Conservation (phyloP, 2,888 invertebrate species). For the Zaprionus bogoriensis region DNA sequence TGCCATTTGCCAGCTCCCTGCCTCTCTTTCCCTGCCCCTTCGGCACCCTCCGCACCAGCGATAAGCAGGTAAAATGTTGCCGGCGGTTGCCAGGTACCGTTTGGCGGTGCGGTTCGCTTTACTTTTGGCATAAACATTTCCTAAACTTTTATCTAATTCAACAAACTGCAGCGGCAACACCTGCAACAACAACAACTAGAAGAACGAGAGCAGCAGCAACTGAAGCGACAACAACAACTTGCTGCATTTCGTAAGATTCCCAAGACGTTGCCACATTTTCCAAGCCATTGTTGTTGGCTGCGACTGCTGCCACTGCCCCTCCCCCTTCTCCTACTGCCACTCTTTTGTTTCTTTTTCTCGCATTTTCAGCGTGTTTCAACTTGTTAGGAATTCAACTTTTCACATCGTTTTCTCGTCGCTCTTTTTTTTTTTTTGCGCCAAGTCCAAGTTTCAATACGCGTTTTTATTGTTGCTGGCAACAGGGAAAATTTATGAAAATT, state of each 20-base stretch:
- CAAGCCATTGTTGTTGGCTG: conserved; percentile 58
- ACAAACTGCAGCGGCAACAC: conserved; percentile 56
- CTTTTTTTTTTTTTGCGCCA: conserved; percentile 32
- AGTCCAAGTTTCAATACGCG: too few species aligned
- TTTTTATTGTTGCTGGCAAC: conserved; percentile 33
- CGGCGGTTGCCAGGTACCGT: not conserved
- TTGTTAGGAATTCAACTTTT: conserved; percentile 73
- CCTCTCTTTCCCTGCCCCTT: not conserved
- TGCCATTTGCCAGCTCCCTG: conserved; percentile 36
- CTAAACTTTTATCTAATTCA: conserved; percentile 77
- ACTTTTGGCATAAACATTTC: conserved; percentile 72
- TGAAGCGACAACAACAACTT: conserved; percentile 39
- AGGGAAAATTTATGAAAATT: conserved; percentile 63
- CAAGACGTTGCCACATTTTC: conserved; percentile 77
- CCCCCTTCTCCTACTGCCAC: conserved; percentile 27
- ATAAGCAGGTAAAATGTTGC: conserved; percentile 38
- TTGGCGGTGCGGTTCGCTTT: conserved; percentile 24
- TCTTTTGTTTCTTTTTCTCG: conserved; percentile 58
- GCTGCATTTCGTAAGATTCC: conserved; percentile 64
- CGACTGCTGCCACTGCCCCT: conserved; percentile 26
- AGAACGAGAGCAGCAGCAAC: conserved; percentile 28
- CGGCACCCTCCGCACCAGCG: conserved; percentile 5
- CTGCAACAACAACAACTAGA: conserved; percentile 1
- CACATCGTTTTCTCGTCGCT: conserved; percentile 59
- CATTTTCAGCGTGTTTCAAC: conserved; percentile 65